phyloP scores from a whole-genome alignment of 2,888 invertebrate genomes.

The Crepidodera aurea region DNA sequence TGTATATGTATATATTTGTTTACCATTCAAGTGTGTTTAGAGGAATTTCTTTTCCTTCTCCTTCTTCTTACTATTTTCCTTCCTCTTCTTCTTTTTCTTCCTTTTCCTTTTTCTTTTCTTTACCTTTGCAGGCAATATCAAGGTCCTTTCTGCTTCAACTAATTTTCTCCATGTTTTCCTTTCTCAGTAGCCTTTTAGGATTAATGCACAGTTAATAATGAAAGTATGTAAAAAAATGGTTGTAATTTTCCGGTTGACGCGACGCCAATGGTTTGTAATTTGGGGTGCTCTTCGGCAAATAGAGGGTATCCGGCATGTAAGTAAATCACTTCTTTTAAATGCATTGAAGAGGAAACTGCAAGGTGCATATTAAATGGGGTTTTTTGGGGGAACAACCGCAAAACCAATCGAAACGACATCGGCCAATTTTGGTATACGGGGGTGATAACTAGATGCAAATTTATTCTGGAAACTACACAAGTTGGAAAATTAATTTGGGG shows the following conservation, averaged over 20 bases:
- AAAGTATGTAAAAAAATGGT: too few species aligned
- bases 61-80: too few species aligned
- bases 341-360: slow-evolving; percentile 40
- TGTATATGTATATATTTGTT: too few species aligned
- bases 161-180: too few species aligned
- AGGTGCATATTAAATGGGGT: slow-evolving; percentile 42
- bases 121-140: too few species aligned
- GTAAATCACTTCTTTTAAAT: slow-evolving; percentile 42
- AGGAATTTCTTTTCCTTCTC: too few species aligned
- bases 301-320: slow-evolving; percentile 39
- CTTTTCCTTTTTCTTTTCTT: too few species aligned
- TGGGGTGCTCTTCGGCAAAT: slow-evolving; percentile 33
- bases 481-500: slow-evolving; percentile 32
- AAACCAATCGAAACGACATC: slow-evolving; percentile 32
- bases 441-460: slow-evolving; percentile 35
- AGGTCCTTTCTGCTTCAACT: too few species aligned
- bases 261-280: not conserved
- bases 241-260: not conserved
- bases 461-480: slow-evolving; percentile 33
- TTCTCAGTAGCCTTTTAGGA: too few species aligned
- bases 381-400: slow-evolving; percentile 33
- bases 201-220: too few species aligned
- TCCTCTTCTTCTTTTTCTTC: too few species aligned
- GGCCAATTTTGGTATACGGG: slow-evolving; percentile 28
- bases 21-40: too few species aligned